These are phyloP conservation scores for Engraulis encrasicolus DNA, from an alignment of 2,113 vertebrate genomes.

Conservation along the genomic window DNA sequence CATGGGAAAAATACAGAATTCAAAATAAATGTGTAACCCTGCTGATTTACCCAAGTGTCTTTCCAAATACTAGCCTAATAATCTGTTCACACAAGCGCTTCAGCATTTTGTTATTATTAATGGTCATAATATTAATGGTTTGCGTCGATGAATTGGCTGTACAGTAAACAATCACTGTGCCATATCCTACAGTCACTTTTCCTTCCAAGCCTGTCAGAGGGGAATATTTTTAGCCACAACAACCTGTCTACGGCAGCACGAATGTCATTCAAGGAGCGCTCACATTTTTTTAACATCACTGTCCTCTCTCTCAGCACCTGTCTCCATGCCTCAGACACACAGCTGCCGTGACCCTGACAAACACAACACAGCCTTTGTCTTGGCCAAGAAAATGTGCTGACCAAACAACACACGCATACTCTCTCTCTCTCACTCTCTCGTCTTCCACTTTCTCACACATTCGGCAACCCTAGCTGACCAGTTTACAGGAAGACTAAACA, in stretches of 20 bases:
- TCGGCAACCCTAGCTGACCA: conserved; percentile 39
- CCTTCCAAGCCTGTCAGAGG: background rate
- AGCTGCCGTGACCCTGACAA: conserved; percentile 62
- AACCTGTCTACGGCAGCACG: conserved; percentile 18
- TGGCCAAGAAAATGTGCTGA: conserved; percentile 58
- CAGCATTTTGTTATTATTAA: background rate
- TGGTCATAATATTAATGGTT: background rate
- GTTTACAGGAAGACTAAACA: background rate
- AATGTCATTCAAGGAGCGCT: conserved; percentile 10
- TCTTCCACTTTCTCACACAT: conserved; percentile 31
- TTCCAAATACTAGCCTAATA: too few species aligned
- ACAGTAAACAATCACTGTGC: background rate
- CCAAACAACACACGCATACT: conserved; percentile 27
- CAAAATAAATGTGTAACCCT: too few species aligned
- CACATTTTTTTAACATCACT: conserved; percentile 18
- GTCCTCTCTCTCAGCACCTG: conserved; percentile 64
- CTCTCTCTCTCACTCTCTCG: conserved; percentile 31
- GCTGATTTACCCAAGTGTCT: too few species aligned
- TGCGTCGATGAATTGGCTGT: background rate
- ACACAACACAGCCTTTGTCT: conserved; percentile 62
- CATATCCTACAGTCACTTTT: conserved; percentile 26
- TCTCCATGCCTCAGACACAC: conserved; percentile 57
- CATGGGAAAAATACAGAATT: too few species aligned
- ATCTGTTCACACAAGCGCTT: too few species aligned
- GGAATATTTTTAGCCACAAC: conserved; percentile 12